Base-by-base conservation (phyloP, 2,797 vertebrate species). In the Cottoperca gobio region DNA sequence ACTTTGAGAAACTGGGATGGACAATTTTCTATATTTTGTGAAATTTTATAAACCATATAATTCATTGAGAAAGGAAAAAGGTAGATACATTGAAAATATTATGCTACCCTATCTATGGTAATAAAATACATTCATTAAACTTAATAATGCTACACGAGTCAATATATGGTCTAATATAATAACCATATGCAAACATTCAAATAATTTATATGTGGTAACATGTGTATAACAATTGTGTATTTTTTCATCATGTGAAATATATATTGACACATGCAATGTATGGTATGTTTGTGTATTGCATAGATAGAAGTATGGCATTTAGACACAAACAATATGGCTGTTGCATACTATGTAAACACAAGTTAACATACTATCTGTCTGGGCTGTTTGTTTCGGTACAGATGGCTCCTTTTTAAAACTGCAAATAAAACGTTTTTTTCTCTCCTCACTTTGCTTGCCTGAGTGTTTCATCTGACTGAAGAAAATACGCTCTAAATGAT, bases 401-500 rank as follows among this genome's bases (percentile, higher is more conserved):
- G 0, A 35, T 21, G n/a, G 1, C 12, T 11, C 4, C 33, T 60
- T 48, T n/a, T 11, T 17, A 9, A 66, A 46, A 12, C 12, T 39
- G 3, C 19, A 53, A 79, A 64, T 70, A 64, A 64, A 81, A 53
- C 12, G 1, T 5, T 4, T 9, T 31, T 49, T 37, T 13, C 28
- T 10, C 12, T 33, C 1, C n/a, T 58, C 46, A 19, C 40, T 60
- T 58, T 62, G 35, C 2, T 42, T 61, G 3, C 3, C 14, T 46
- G 50, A 70, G 11, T 76, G 11, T 71, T 71, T 67, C 9, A 67
- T 81, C 11, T 57, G 23, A 59, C 24, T 35, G 2, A 57, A 62
- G 14, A 33, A 13, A 40, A 26, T 42, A 54, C 0, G 0, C 16
- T 39, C 16, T 55, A 13, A 48, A 73, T 67, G n/a, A 54, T 63